Conservation (phyloP, 2,888 invertebrate genomes). For the Sycophila texana region DNA sequence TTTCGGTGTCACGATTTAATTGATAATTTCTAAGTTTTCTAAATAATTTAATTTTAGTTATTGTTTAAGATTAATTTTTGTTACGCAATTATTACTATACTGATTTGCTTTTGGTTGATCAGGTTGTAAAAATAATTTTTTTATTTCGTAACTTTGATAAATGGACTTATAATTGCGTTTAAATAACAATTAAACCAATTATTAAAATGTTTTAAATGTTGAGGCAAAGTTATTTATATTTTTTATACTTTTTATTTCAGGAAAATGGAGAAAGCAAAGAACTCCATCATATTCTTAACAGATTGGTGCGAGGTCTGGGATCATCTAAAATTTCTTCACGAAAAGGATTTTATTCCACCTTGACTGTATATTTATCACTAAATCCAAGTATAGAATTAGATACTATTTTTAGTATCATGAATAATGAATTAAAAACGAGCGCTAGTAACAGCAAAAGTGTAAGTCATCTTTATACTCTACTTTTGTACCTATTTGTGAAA, state of each 20-base stretch:
- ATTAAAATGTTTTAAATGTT: too few species aligned
- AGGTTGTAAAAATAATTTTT: not conserved
- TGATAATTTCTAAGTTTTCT: too few species aligned
- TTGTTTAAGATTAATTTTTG: too few species aligned
- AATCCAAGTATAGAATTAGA: conserved; percentile 77
- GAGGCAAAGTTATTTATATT: not conserved
- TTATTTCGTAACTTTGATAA: conserved; percentile 5
- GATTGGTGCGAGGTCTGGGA: conserved; percentile 85
- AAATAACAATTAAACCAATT: too few species aligned
- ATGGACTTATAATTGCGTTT: not conserved
- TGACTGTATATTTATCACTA: conserved; percentile 80
- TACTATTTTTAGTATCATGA: conserved; percentile 79
- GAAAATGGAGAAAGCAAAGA: conserved; percentile 77
- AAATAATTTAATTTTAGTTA: too few species aligned
- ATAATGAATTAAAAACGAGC: conserved; percentile 81
- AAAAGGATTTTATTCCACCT: conserved; percentile 83
- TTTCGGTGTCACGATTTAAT: not conserved
- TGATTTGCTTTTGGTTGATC: too few species aligned
- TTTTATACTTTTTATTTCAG: conserved; percentile 72
- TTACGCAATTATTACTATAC: too few species aligned
- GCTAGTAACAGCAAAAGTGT: conserved; percentile 82
- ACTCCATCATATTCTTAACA: conserved; percentile 81
- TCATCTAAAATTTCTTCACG: conserved; percentile 81
- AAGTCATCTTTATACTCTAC: conserved; percentile 68
- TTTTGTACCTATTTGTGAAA: conserved; percentile 9